phyloP scores from a whole-genome alignment of 1,140 invertebrate genomes.

The Palaemon carinicauda region DNA sequence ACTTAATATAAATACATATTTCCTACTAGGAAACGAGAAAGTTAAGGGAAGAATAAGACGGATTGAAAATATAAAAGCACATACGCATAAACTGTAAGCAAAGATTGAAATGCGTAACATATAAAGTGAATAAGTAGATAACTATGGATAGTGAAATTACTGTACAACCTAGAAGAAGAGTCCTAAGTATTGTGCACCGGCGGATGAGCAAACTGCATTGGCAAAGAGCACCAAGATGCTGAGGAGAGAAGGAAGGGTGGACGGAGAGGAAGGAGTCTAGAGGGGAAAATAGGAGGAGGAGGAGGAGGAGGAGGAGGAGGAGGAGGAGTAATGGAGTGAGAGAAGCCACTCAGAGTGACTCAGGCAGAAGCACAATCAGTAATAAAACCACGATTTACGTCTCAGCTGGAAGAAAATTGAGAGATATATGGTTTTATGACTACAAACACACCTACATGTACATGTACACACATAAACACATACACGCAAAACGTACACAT shows the following conservation, averaged over 20 bases:
- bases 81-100: too few species aligned
- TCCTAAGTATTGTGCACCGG: background rate
- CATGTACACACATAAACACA: background rate
- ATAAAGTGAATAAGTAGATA: too few species aligned
- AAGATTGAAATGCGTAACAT: too few species aligned
- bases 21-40: too few species aligned
- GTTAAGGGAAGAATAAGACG: too few species aligned
- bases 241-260: background rate
- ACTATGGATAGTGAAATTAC: too few species aligned
- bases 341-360: background rate
- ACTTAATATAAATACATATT: too few species aligned
- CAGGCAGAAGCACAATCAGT: slow-evolving; percentile 34
- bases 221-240: background rate
- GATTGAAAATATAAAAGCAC: too few species aligned
- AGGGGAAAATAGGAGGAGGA: background rate
- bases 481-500: background rate
- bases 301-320: background rate
- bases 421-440: background rate
- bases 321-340: background rate
- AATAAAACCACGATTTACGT: slow-evolving; percentile 38
- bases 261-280: background rate
- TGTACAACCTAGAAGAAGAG: too few species aligned
- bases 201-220: background rate
- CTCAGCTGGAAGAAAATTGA: slow-evolving; percentile 23
- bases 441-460: background rate